Base-by-base conservation (phyloP, 2,113 vertebrate species). In the Etia nguti region DNA sequence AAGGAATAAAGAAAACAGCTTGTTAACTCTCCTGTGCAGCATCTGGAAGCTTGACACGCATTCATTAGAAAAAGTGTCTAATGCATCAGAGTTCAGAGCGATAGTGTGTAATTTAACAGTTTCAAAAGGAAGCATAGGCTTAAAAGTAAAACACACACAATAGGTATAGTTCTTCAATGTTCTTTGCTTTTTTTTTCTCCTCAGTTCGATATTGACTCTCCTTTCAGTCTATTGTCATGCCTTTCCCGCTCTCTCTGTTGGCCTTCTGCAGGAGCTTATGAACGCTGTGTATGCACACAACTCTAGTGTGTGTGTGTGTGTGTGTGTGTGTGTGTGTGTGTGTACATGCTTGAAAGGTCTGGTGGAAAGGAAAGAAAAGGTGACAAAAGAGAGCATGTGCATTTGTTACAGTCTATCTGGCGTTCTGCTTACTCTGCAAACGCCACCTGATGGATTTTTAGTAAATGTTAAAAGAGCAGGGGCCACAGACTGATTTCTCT, bases 381-480 rank as follows among this genome's bases (percentile, higher is more conserved):
- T 89, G 89, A 91, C 93, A 93, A 93, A 85, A 90, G 82, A 85
- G 89, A 92, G 59, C 82, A 59, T 48, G 84, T 83, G 89, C 87
- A 90, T 94, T 93, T 92, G 86, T 95, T 83, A 85, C 81, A 87
- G 86, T 89, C 89, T 88, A 41, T 88, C 90, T 89, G 36, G 62
- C 48, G 22, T 88, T 90, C 75, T 91, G 94, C 92, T 91, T 87
- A 95, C 93, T 86, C 80, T 81, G 90, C 94, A 93, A 88, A 92
- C 86, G 24, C 62, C 91, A 91, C 80, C 62, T 93, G 90, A 93
- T 92, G 87, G 88, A 94, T 91, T 90, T 88, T 86, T 86, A 86
- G 77, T 81, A 94, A 94, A 95, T 92, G 94, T 90, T 91, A 92
- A 93, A 91, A 89, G 92, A 93, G 90, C 92, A 92, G 81, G 52